These are phyloP conservation scores for Cariama cristata DNA, from an alignment of 2,113 vertebrate genomes.

Conservation along the genomic window DNA sequence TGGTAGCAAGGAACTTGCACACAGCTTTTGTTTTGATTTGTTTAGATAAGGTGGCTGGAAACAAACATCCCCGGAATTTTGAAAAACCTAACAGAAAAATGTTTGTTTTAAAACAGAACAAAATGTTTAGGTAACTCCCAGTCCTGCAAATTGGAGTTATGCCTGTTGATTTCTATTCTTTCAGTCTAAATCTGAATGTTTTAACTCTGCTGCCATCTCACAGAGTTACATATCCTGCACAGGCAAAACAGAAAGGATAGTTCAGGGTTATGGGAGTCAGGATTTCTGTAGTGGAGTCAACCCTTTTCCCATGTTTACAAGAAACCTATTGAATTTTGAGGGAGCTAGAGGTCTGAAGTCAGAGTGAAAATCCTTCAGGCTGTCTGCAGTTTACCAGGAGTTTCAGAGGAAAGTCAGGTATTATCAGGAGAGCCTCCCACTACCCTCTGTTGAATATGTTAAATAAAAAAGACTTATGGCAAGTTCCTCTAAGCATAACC, in stretches of 20 bases:
- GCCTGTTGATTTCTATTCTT: neutral
- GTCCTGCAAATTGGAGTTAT: neutral
- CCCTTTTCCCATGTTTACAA: neutral
- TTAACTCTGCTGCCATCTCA: neutral
- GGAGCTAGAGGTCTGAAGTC: neutral
- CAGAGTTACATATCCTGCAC: neutral
- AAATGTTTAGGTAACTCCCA: neutral
- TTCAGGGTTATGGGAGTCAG: neutral
- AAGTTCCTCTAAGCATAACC: neutral
- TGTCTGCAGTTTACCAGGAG: neutral
- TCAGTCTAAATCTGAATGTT: neutral
- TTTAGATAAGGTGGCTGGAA: constrained; percentile 31
- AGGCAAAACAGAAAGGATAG: neutral
- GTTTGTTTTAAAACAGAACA: constrained; percentile 1
- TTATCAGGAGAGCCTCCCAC: neutral
- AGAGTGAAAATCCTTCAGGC: neutral
- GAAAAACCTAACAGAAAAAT: neutral
- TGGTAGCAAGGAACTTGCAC: neutral
- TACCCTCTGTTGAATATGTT: neutral
- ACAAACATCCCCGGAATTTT: constrained; percentile 16
- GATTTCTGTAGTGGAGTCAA: neutral
- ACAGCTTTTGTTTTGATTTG: neutral
- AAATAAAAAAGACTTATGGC: neutral
- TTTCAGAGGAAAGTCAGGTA: neutral
- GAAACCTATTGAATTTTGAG: neutral